Percentiles rank a stretch among this genome's conserved stretches.
Conservation (phyloP, 2,888 invertebrate genomes). For the Erpobdella octoculata region DNA sequence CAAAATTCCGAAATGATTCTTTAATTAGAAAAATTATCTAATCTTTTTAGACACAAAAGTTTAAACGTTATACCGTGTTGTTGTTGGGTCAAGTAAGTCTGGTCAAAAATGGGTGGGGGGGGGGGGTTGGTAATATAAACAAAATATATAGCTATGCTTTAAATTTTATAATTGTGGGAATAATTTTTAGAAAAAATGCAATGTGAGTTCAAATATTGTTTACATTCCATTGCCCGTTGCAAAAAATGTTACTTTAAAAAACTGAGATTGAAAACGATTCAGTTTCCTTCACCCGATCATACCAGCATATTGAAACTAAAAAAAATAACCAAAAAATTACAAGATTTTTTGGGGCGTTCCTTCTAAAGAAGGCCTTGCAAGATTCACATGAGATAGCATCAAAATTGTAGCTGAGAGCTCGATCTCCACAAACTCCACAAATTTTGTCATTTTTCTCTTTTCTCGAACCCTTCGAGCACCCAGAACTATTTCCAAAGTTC, state of each 20-base stretch:
- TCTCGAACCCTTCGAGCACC: slow-evolving; percentile 28
- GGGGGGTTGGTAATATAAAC: too few relatives aligned
- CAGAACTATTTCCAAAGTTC: background rate
- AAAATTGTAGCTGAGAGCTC: slow-evolving; percentile 52
- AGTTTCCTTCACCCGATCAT: background rate
- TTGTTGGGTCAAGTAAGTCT: background rate
- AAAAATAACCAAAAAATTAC: too few relatives aligned
- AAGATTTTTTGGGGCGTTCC: slow-evolving; percentile 53
- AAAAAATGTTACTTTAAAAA: too few relatives aligned
- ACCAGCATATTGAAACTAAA: background rate
- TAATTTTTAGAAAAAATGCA: too few relatives aligned
- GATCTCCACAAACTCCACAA: slow-evolving; percentile 51
- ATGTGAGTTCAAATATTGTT: background rate
- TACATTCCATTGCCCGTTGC: background rate
- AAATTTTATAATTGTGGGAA: too few relatives aligned
- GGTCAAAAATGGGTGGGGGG: too few relatives aligned
- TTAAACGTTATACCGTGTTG: background rate
- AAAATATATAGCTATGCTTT: too few relatives aligned
- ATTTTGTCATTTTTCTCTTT: slow-evolving; percentile 52
- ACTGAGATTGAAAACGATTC: background rate
- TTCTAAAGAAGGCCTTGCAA: slow-evolving; percentile 52
- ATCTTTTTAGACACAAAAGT: background rate
- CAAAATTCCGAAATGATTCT: too few relatives aligned
- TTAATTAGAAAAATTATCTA: too few relatives aligned
- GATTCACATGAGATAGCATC: slow-evolving; percentile 53